A percentile compares a stretch with the other conserved stretches of the same genome.
phyloP scores from a whole-genome alignment of 2,113 vertebrate genomes.

The Eublepharis macularius region DNA sequence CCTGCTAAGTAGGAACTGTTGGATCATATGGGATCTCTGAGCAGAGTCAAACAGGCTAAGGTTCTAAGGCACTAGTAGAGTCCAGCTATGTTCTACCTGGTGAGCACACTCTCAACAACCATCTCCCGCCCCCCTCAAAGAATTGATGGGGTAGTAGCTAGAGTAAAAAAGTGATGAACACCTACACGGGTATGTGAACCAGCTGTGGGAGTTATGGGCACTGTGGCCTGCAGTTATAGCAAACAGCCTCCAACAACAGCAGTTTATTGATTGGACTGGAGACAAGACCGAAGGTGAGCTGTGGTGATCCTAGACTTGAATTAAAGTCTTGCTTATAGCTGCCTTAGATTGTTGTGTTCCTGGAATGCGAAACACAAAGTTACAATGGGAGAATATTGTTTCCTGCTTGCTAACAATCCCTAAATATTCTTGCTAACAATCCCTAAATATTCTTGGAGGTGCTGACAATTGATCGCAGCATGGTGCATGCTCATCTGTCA shows the following conservation, averaged over 20 bases:
- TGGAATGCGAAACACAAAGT: neutral
- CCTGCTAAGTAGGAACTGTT: too few species aligned
- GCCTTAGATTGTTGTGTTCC: neutral
- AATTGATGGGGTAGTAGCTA: too few species aligned
- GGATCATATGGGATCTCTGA: too few species aligned
- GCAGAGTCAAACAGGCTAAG: too few species aligned
- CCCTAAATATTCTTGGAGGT: constrained; percentile 11
- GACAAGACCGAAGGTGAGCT: neutral
- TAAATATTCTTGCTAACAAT: constrained; percentile 9
- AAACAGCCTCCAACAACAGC: neutral
- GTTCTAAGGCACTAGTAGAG: too few species aligned
- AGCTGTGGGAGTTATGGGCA: neutral
- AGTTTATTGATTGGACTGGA: neutral
- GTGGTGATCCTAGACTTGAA: neutral
- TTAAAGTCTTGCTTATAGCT: neutral
- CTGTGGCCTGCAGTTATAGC: neutral
- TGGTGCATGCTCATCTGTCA: neutral
- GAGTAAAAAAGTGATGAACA: too few species aligned
- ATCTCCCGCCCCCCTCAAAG: too few species aligned
- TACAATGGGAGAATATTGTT: constrained; percentile 1
- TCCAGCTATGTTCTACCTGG: too few species aligned
- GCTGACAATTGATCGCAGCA: neutral
- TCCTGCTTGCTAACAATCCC: neutral
- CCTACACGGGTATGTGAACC: neutral
- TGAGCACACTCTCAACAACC: too few species aligned